Evolutionary conservation across 2,888 invertebrate genomes (phyloP), one percentile per base, ranked within the genome.

Genomic region (Frankliniella fusca): DNA sequence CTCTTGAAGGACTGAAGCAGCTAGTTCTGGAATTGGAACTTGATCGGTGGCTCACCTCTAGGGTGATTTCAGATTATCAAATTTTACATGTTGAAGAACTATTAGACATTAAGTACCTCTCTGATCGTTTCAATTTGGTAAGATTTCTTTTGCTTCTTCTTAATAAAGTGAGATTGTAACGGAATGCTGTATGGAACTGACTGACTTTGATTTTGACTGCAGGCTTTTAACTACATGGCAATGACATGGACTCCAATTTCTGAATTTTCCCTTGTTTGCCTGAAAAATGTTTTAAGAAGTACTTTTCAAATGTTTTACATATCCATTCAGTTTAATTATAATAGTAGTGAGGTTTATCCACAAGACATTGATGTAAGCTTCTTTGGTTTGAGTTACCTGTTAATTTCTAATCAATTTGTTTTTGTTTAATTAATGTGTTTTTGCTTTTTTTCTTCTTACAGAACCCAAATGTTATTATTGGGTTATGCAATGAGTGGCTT

Each of bases 281-380:
- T 76, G 70, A 76, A 76, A 23, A 76, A 76, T 76, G 70, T 76
- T 27, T 23, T 76, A 27, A 76, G 70, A 27, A 76, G 70, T 12
- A 76, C 70, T 27, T 76, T 76, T 27, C 70, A 76, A 23, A 76
- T 76, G 70, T 76, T 76, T 76, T 76, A 27, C 70, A 76, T 76
- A 23, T 76, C 70, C 27, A 23, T 76, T 76, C 70, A 76, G 12
- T 76, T 27, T 76, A 76, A 76, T 12, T 27, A 76, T 23, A 76
- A 76, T 27, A 76, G 70, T 23, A 76, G 70, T 23, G 70, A 23
- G 12, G 12, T 27, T 12, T 76, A 76, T 27, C 70, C 70, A 27
- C 70, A 76, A 76, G 70, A 76, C 27, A 76, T 76, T 76, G 70
- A 76, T 76, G 70, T 76, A 27, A 76, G 70, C 12, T 12, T 2